These are phyloP conservation scores for Diprion similis DNA, from an alignment of 1,140 invertebrate species.

Conservation along the genomic window DNA sequence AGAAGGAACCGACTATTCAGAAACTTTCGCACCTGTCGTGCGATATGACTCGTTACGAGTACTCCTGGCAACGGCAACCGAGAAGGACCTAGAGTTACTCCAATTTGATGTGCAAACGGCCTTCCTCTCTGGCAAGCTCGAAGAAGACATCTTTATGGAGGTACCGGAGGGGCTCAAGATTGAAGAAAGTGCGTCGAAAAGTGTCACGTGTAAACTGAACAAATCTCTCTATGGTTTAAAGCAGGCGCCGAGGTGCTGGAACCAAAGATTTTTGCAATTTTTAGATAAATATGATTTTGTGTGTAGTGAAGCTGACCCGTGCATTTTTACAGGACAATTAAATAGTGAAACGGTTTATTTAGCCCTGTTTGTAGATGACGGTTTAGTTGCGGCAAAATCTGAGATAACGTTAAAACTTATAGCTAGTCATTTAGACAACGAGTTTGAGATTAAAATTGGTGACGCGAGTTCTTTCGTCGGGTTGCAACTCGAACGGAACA, in stretches of 20 bases:
- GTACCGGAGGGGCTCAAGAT: slow-evolving; percentile 41
- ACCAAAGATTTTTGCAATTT: slow-evolving; percentile 36
- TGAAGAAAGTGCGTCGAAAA: slow-evolving; percentile 16
- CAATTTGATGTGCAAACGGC: slow-evolving; percentile 38
- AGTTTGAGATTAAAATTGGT: slow-evolving; percentile 24
- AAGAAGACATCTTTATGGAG: slow-evolving; percentile 34
- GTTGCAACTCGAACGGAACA: slow-evolving; percentile 23
- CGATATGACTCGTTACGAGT: slow-evolving; percentile 40
- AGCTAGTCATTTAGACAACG: slow-evolving; percentile 13
- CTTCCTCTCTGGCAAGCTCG: slow-evolving; percentile 24
- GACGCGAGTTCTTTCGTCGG: slow-evolving; percentile 24
- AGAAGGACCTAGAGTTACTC: slow-evolving; percentile 29
- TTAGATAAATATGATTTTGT: slow-evolving; percentile 23
- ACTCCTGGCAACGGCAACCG: slow-evolving; percentile 38
- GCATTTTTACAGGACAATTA: slow-evolving; percentile 19
- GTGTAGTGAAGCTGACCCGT: slow-evolving; percentile 21
- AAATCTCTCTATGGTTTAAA: slow-evolving; percentile 55
- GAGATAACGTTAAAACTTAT: slow-evolving; percentile 13
- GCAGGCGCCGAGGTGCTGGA: slow-evolving; percentile 51
- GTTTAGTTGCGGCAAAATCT: slow-evolving; percentile 18
- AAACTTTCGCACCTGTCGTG: too few species aligned
- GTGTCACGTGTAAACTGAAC: slow-evolving; percentile 44
- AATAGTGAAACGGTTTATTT: slow-evolving; percentile 30
- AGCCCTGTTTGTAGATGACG: slow-evolving; percentile 30
- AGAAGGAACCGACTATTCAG: slow-evolving; percentile 43